These are phyloP conservation scores for Heliconius hortense DNA, from an alignment of 2,888 invertebrate species.

Conservation along the genomic window DNA sequence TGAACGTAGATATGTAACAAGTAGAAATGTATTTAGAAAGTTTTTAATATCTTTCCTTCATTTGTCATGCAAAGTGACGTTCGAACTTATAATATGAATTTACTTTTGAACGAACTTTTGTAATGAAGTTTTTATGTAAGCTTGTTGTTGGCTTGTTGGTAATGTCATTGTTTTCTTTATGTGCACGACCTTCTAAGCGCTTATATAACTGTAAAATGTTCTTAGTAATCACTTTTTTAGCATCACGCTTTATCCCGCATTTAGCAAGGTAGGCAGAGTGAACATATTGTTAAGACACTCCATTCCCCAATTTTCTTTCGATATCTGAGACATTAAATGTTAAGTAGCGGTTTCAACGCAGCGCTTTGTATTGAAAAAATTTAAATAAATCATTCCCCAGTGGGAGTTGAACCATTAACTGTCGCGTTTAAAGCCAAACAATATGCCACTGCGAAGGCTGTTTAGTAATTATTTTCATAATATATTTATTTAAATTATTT, in stretches of 20 bases:
- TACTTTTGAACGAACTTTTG: neutral
- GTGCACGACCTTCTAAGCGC: neutral
- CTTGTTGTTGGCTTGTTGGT: neutral
- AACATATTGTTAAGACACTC: neutral
- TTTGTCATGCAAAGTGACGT: slow-evolving; percentile 14
- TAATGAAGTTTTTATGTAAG: slow-evolving; percentile 14
- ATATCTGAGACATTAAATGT: neutral
- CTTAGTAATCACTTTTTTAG: neutral
- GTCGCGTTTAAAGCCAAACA: no score
- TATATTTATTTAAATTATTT: no score
- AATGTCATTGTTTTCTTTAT: neutral
- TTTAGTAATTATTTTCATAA: no score
- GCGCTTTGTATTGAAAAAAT: neutral
- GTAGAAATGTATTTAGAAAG: neutral
- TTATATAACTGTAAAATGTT: neutral
- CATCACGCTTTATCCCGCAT: neutral
- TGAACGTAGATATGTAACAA: neutral
- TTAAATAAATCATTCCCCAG: neutral
- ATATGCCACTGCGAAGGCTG: no score
- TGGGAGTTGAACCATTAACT: no score
- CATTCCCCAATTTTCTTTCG: neutral
- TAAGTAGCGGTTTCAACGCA: neutral
- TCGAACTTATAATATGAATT: slow-evolving; percentile 15
- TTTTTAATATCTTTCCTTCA: slow-evolving; percentile 11
- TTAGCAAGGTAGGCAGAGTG: neutral